Evolutionary conservation across 2,113 vertebrate genomes (phyloP).

Genomic region (Calyptommatus sinebrachiatus): DNA sequence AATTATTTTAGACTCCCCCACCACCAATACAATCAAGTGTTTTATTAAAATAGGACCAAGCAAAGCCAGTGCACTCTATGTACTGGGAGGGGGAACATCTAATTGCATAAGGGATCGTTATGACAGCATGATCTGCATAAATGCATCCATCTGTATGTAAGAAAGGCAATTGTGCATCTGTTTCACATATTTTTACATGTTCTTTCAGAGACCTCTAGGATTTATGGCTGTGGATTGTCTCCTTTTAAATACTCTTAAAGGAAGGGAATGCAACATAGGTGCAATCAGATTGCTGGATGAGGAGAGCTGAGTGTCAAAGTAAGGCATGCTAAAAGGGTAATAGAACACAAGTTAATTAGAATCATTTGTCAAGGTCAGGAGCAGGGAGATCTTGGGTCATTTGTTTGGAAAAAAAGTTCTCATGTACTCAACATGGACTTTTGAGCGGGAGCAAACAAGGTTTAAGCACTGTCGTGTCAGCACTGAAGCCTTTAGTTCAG

Average conservation of each 20-base stretch:
- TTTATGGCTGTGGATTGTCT: slow-evolving; percentile 71
- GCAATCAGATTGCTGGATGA: slow-evolving; percentile 50
- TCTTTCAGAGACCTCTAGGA: slow-evolving; percentile 70
- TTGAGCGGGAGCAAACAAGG: neutral
- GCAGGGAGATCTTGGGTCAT: slow-evolving; percentile 17
- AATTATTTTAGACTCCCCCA: neutral
- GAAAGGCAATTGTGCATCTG: slow-evolving; percentile 73
- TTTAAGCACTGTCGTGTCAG: too few relatives aligned
- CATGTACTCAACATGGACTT: neutral
- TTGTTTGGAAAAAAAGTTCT: neutral
- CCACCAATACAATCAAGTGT: slow-evolving; percentile 41
- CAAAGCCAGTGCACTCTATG: slow-evolving; percentile 48
- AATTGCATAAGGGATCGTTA: slow-evolving; percentile 60
- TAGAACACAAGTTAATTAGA: neutral
- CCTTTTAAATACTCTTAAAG: slow-evolving; percentile 70
- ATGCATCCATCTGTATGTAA: slow-evolving; percentile 65
- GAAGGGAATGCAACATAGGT: slow-evolving; percentile 65
- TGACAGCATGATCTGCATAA: slow-evolving; percentile 70
- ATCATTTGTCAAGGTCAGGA: slow-evolving; percentile 49
- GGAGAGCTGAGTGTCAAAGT: slow-evolving; percentile 36
- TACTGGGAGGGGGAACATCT: slow-evolving; percentile 46
- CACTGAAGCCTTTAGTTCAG: neutral
- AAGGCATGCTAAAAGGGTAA: slow-evolving; percentile 13
- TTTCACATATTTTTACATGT: slow-evolving; percentile 75
- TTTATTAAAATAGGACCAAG: slow-evolving; percentile 64